phyloP scores from a whole-genome alignment of 2,797 vertebrate species.

The Notolepis coatsorum region DNA sequence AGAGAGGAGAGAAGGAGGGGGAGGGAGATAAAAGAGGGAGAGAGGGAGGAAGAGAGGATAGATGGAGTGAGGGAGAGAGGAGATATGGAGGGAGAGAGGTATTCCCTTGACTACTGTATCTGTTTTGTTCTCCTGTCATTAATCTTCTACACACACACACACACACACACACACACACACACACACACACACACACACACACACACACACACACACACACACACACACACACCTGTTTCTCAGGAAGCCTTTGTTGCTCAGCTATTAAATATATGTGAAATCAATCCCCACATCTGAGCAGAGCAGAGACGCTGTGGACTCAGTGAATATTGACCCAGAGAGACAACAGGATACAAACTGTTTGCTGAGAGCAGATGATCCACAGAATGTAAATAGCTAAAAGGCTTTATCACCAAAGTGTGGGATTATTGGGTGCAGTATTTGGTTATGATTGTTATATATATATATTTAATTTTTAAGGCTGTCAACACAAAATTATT shows the following conservation, averaged over 20 bases:
- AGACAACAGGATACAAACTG: conserved; percentile 6
- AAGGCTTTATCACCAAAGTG: no score
- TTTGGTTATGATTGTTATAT: no score
- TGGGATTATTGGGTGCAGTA: no score
- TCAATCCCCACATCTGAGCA: neutral
- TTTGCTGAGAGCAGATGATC: neutral
- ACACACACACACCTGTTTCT: conserved; percentile 27
- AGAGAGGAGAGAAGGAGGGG: neutral
- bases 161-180: no score
- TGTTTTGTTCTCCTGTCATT: conserved; percentile 24
- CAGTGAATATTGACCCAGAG: neutral
- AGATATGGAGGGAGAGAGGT: no score
- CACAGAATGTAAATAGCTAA: no score
- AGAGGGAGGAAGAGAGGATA: neutral
- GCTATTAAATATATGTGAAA: conserved; percentile 24
- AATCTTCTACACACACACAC: conserved; percentile 20
- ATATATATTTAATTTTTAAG: no score
- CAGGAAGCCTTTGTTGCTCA: conserved; percentile 19
- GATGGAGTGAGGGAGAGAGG: neutral
- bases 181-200: neutral
- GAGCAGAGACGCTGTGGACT: neutral
- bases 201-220: neutral
- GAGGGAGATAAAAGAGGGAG: neutral
- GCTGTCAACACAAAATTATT: no score
- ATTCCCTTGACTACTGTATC: neutral